Percentiles rank a stretch among this genome's conserved stretches.
These are phyloP conservation scores for Onychomys arenicola DNA, from an alignment of 2,797 vertebrate species.

Conservation along the genomic window DNA sequence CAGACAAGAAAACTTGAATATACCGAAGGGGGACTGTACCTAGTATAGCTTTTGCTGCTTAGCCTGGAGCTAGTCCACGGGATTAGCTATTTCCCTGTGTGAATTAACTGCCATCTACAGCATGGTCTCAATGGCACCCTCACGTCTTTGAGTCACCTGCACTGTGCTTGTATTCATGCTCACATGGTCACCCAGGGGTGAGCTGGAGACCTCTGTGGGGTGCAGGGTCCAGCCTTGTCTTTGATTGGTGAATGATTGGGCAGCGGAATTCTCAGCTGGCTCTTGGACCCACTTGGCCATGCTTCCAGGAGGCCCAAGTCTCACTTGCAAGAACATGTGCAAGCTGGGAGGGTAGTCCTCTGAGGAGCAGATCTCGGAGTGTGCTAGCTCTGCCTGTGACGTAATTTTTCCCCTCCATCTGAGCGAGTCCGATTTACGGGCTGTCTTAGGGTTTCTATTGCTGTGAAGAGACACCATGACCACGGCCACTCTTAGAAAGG, in stretches of 20 bases:
- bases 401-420: conserved; percentile 88
- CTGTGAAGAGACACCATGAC: neutral
- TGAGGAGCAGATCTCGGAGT: conserved; percentile 82
- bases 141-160: conserved; percentile 81
- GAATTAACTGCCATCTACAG: conserved; percentile 59
- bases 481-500: neutral
- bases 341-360: conserved; percentile 84
- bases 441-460: neutral
- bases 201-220: conserved; percentile 10
- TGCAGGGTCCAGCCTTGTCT: neutral
- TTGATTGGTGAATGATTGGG: neutral
- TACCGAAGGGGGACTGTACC: conserved; percentile 66
- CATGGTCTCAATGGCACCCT: conserved; percentile 75
- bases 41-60: conserved; percentile 75
- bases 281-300: neutral
- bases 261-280: neutral
- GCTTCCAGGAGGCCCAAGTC: conserved; percentile 74
- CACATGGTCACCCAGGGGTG: neutral
- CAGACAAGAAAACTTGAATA: neutral
- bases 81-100: conserved; percentile 42
- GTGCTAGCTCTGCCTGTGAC: conserved; percentile 85
- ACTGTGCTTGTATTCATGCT: conserved; percentile 79
- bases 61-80: conserved; percentile 61
- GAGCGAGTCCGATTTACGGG: conserved; percentile 90
- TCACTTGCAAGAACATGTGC: conserved; percentile 78